A percentile compares a stretch with the other conserved stretches of the same genome.
These are phyloP conservation scores for Brachypalpus laphriformis DNA, from an alignment of 2,888 invertebrate genomes.

Conservation along the genomic window DNA sequence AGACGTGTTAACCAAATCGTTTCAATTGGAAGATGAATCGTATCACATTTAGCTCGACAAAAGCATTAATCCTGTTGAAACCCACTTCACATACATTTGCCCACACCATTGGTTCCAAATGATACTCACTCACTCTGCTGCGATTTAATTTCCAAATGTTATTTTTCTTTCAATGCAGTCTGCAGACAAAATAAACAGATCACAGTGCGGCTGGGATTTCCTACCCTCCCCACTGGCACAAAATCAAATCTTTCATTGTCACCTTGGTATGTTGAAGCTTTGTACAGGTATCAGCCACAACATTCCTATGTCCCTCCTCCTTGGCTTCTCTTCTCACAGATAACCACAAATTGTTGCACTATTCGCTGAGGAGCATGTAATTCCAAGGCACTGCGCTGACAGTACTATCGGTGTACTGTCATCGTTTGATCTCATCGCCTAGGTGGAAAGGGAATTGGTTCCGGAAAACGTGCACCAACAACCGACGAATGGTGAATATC, in stretches of 20 bases:
- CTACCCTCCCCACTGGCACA: background rate
- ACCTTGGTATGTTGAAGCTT: constrained; percentile 12
- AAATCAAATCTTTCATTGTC: constrained; percentile 21
- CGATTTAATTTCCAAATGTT: constrained; percentile 41
- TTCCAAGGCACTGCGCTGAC: background rate
- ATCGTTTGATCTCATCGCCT: constrained; percentile 44
- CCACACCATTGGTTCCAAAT: background rate
- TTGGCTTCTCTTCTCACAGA: background rate
- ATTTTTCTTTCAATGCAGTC: constrained; percentile 32
- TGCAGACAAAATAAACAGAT: constrained; percentile 32
- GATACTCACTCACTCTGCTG: background rate
- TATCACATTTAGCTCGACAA: constrained; percentile 33
- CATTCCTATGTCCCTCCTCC: background rate
- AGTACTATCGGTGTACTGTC: background rate
- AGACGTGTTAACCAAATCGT: constrained; percentile 39
- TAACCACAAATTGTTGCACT: constrained; percentile 50
- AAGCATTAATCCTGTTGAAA: constrained; percentile 22
- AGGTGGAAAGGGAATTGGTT: constrained; percentile 39
- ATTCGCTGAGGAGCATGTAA: background rate
- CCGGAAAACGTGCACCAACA: constrained; percentile 45
- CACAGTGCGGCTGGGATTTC: background rate
- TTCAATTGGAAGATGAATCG: constrained; percentile 51
- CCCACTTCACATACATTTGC: background rate
- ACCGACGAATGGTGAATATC: constrained; percentile 27
- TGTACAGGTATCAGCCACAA: background rate